A percentile compares a stretch with the other conserved stretches of the same genome.
phyloP scores from a whole-genome alignment of 2,797 vertebrate species.

The Sylvilagus floridanus region DNA sequence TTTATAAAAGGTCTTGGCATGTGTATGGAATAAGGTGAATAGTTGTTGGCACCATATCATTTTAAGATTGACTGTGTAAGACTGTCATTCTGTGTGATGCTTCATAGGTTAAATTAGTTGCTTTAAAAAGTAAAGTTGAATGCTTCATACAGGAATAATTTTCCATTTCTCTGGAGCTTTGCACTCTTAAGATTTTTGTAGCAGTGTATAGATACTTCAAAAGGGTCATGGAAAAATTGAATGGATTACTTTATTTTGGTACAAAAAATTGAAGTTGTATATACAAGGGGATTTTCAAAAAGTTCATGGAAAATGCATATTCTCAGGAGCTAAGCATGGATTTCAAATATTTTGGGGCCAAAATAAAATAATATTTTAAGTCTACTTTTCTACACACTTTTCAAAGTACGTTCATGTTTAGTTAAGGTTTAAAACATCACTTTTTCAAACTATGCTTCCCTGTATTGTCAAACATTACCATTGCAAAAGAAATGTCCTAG shows the following conservation, averaged over 20 bases:
- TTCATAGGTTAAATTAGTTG: slow-evolving; percentile 27
- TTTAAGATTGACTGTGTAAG: not conserved
- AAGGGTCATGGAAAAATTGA: too few species aligned
- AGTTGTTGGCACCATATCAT: not conserved
- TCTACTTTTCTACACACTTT: too few species aligned
- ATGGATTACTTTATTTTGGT: too few species aligned
- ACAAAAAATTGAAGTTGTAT: too few species aligned
- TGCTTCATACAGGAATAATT: not conserved
- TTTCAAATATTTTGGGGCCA: too few species aligned
- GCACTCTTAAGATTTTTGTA: not conserved
- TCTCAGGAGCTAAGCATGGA: too few species aligned
- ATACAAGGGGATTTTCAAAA: too few species aligned
- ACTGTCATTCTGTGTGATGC: not conserved
- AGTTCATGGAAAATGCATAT: too few species aligned
- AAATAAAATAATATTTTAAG: not conserved
- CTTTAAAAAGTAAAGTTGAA: slow-evolving; percentile 45
- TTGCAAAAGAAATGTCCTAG: not conserved
- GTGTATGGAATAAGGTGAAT: not conserved
- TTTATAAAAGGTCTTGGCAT: slow-evolving; percentile 17
- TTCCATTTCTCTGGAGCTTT: not conserved
- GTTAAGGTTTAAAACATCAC: not conserved
- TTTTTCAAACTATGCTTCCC: not conserved
- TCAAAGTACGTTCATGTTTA: not conserved
- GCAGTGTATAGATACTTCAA: not conserved
- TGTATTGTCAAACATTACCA: slow-evolving; percentile 5